A percentile compares a stretch with the other conserved stretches of the same genome.
Evolutionary conservation across 2,888 invertebrate species (phyloP).

Genomic region (Aspidiotus destructor): DNA sequence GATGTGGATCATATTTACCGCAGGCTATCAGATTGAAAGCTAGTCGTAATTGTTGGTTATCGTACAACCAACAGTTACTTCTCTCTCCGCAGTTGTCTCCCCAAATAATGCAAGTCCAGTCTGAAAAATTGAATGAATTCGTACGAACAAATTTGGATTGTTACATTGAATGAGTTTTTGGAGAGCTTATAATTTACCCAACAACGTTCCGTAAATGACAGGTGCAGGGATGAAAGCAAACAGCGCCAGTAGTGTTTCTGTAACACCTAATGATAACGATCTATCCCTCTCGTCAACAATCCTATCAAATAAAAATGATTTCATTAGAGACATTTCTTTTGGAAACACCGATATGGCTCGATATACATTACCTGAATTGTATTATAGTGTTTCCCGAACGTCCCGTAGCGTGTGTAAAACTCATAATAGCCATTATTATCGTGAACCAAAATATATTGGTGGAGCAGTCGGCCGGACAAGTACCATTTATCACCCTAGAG

Average conservation of each 20-base stretch:
- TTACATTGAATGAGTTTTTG: not conserved
- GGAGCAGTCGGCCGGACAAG: slow-evolving; percentile 37
- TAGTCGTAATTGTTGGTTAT: slow-evolving; percentile 40
- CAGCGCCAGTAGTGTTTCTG: slow-evolving; percentile 39
- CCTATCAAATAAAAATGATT: slow-evolving; percentile 36
- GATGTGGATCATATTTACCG: slow-evolving; percentile 35
- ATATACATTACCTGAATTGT: slow-evolving; percentile 36
- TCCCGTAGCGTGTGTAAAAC: slow-evolving; percentile 38
- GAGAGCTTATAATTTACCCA: slow-evolving; percentile 39
- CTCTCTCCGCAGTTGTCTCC: slow-evolving; percentile 42
- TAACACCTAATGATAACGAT: slow-evolving; percentile 40
- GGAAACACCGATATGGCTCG: not conserved
- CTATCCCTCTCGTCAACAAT: slow-evolving; percentile 41
- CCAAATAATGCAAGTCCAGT: slow-evolving; percentile 44
- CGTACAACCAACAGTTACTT: slow-evolving; percentile 45
- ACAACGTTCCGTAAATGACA: slow-evolving; percentile 43
- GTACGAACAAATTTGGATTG: not conserved
- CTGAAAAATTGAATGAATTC: slow-evolving; percentile 37
- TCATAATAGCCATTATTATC: slow-evolving; percentile 36
- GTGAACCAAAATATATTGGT: slow-evolving; percentile 37
- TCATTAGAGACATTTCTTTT: not conserved
- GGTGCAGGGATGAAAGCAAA: slow-evolving; percentile 44
- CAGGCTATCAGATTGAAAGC: slow-evolving; percentile 40
- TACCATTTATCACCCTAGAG: slow-evolving; percentile 28
- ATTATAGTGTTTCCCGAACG: slow-evolving; percentile 38